Base-by-base conservation (phyloP, 2,113 vertebrate genomes). In the Anser brachyrhynchus region DNA sequence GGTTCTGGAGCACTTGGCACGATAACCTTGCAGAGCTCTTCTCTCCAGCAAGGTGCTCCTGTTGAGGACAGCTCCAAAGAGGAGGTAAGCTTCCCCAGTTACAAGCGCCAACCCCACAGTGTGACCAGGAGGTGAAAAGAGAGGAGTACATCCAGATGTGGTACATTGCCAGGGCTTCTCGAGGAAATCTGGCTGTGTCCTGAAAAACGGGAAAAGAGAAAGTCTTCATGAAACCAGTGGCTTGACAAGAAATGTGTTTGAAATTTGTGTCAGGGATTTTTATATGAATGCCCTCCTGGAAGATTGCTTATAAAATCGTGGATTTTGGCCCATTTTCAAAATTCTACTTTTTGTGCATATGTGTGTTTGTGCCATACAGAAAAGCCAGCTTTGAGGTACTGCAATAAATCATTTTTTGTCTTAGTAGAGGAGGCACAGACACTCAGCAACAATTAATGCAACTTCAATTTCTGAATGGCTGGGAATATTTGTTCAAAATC, bases 201-300 rank as follows among this genome's bases (percentile, higher is more conserved):
- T 96, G 91, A 35, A 94, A 95, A 91, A 67, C 35, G 29, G 37
- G 58, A 86, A 37, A 33, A 55, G 23, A 84, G 39, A 54, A 93
- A 54, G 35, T 58, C 3, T 6, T 15, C 21, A 9, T 35, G 19
- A 6, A 84, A 66, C 25, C 15, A 39, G 65, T 75, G 59, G 29
- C 41, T 75, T 46, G 37, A 46, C 31, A 54, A 22, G 65, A 73
- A 43, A 5, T 2, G 3, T 9, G 7, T 37, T 39, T 55, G 23
- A 75, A 41, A 13, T 44, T 62, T 66, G 39, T 23, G 9, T 13
- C 13, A 43, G 31, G 15, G 5, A 4, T 65, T 90, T 87, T 84
- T 41, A 39, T 6, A 3, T 18, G 2, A 65, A 62, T 58, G 23
- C 25, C 12, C 4, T 35, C 37, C 33, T 17, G n/a, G 29, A 66